A percentile compares a stretch with the other conserved stretches of the same genome.
Evolutionary conservation across 2,113 vertebrate genomes (phyloP).

Genomic region (Athene noctua): DNA sequence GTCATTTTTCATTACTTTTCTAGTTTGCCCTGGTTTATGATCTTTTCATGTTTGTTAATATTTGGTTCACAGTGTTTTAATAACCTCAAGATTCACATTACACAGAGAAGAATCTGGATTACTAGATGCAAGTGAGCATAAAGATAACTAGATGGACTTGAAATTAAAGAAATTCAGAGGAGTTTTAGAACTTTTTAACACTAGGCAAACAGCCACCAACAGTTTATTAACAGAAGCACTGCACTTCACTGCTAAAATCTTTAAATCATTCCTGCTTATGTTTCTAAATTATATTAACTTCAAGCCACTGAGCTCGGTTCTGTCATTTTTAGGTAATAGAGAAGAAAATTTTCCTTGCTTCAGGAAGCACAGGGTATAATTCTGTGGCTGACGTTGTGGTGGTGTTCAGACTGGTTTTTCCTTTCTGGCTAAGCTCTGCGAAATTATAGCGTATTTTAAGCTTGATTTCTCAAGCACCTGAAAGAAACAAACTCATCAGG

Average conservation of each 20-base stretch:
- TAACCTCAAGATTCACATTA: neutral
- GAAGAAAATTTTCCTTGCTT: slow-evolving; percentile 30
- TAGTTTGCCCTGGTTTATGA: neutral
- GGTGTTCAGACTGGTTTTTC: neutral
- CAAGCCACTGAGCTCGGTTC: slow-evolving; percentile 12
- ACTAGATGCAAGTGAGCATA: neutral
- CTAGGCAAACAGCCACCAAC: neutral
- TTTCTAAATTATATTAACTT: slow-evolving; percentile 2
- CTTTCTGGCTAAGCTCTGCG: neutral
- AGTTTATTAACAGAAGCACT: neutral
- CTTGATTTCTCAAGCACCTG: neutral
- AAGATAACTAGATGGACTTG: neutral
- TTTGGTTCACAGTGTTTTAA: neutral
- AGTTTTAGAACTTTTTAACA: neutral
- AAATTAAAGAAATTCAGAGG: neutral
- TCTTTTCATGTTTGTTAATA: neutral
- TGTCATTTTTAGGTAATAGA: slow-evolving; percentile 14
- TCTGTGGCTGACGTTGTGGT: slow-evolving; percentile 41
- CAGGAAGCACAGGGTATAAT: slow-evolving; percentile 55
- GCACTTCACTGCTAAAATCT: neutral
- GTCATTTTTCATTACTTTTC: neutral
- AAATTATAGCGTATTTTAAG: neutral
- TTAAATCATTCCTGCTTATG: neutral
- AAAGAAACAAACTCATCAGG: neutral
- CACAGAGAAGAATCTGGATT: neutral